These are phyloP conservation scores for Labeo rohita DNA, from an alignment of 2,113 vertebrate species.

Conservation along the genomic window DNA sequence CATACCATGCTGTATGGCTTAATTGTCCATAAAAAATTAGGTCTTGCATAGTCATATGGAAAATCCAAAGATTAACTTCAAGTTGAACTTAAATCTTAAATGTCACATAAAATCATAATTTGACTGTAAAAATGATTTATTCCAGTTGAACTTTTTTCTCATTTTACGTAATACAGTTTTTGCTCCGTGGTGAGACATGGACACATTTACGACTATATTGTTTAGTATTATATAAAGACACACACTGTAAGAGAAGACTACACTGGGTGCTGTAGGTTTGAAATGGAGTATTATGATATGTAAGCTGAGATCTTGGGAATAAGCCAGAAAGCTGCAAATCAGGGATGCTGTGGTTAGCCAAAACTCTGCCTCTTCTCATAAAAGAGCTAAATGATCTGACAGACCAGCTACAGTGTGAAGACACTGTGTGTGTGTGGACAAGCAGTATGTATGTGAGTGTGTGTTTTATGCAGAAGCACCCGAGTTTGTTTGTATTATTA, in stretches of 20 bases:
- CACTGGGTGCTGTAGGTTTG: neutral
- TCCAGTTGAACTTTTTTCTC: neutral
- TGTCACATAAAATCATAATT: neutral
- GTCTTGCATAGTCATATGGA: neutral
- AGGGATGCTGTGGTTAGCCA: conserved; percentile 5
- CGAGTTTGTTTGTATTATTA: neutral
- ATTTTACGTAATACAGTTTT: neutral
- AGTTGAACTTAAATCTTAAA: conserved; percentile 1
- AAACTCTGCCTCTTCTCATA: conserved; percentile 27
- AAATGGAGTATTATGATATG: neutral
- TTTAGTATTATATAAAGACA: neutral
- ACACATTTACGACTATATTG: neutral
- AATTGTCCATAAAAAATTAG: neutral
- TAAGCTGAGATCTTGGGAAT: neutral
- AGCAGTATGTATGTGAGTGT: neutral
- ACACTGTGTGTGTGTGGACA: neutral
- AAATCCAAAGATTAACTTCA: neutral
- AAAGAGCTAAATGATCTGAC: conserved; percentile 26
- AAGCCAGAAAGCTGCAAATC: neutral
- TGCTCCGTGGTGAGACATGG: neutral
- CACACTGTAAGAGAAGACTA: neutral
- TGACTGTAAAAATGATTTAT: neutral
- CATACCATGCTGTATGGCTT: neutral
- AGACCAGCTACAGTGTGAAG: conserved; percentile 6
- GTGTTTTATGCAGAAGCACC: neutral